Evolutionary conservation across 92 coral and sea anemone species (phyloP).

Genomic region (Nematostella vectensis): DNA sequence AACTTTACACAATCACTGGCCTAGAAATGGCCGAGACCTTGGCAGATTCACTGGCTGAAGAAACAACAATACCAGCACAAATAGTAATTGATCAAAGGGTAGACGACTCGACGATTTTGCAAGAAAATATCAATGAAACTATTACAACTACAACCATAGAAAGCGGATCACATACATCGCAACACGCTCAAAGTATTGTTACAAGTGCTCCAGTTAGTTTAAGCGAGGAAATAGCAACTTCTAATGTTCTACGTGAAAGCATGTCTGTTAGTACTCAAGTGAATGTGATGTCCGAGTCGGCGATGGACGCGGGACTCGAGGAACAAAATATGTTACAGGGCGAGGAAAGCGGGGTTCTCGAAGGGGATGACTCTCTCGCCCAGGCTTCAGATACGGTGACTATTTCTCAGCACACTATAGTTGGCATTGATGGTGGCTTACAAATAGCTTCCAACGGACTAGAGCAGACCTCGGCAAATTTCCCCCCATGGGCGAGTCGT

Average conservation of each 20-base stretch:
- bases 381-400: constrained; percentile 42
- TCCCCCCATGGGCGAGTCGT: constrained; percentile 93
- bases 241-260: constrained; percentile 44
- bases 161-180: constrained; percentile 25
- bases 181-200: constrained; percentile 38
- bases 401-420: constrained; percentile 15
- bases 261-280: constrained; percentile 63
- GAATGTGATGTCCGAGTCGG: constrained; percentile 22
- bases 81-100: constrained; percentile 48
- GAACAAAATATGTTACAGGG: constrained; percentile 30
- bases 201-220: constrained; percentile 41
- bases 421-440: constrained; percentile 10
- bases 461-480: constrained; percentile 46
- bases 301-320: constrained; percentile 16
- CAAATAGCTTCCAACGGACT: constrained; percentile 12
- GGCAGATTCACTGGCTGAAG: constrained; percentile 42
- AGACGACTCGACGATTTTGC: constrained; percentile 46
- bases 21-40: constrained; percentile 52
- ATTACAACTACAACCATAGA: constrained; percentile 26
- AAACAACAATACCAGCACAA: constrained; percentile 29
- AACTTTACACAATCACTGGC: not conserved
- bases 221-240: constrained; percentile 44
- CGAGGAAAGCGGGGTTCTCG: not conserved
- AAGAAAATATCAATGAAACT: constrained; percentile 19
- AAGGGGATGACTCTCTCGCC: constrained; percentile 21